Conservation (phyloP, 1,140 invertebrate species). For the Leguminivora glycinivorella region DNA sequence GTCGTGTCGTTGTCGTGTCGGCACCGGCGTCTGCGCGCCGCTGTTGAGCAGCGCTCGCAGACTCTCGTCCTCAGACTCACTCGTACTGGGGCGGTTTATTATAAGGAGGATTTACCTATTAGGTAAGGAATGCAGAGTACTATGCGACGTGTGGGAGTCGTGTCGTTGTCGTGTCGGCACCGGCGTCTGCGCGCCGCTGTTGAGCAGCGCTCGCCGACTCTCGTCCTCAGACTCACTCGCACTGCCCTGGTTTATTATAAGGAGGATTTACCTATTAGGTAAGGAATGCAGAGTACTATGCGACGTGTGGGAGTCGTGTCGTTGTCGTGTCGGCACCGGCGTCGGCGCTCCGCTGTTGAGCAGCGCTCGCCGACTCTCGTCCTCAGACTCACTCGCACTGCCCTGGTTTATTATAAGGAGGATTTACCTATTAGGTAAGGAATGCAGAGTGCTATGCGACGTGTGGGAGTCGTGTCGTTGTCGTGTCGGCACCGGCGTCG, state of each 20-base stretch:
- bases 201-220: conserved; percentile 51
- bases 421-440: conserved; percentile 50
- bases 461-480: conserved; percentile 64
- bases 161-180: conserved; percentile 50
- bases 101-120: conserved; percentile 44
- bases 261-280: conserved; percentile 50
- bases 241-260: conserved; percentile 62
- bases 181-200: conserved; percentile 42
- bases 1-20: conserved; percentile 55
- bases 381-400: conserved; percentile 76
- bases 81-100: conserved; percentile 70
- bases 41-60: conserved; percentile 47
- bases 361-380: conserved; percentile 61
- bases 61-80: conserved; percentile 74
- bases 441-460: conserved; percentile 45
- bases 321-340: conserved; percentile 46
- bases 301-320: conserved; percentile 64
- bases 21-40: conserved; percentile 42
- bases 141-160: conserved; percentile 59
- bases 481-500: conserved; percentile 45
- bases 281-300: conserved; percentile 45
- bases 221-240: conserved; percentile 77
- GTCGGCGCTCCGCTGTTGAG: conserved; percentile 41
- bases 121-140: conserved; percentile 45
- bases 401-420: no score